A percentile compares a stretch with the other conserved stretches of the same genome.
Conservation (phyloP, 1,140 invertebrate genomes). For the Pogonomyrmex barbatus region DNA sequence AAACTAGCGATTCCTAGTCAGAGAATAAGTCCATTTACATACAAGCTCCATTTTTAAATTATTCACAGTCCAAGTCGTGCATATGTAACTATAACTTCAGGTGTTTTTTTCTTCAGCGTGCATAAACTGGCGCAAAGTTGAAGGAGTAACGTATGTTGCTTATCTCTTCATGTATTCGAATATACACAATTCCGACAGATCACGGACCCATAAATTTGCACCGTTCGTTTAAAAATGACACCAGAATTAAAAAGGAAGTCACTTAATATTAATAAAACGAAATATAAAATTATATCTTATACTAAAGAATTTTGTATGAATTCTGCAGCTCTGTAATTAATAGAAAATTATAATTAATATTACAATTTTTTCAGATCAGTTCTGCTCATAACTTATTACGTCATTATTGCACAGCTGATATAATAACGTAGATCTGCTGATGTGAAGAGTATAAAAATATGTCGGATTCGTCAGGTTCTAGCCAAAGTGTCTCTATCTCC, state of each 20-base stretch:
- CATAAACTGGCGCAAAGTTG: background rate
- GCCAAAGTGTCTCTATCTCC: slow-evolving; percentile 47
- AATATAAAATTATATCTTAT: background rate
- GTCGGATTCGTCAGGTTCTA: slow-evolving; percentile 30
- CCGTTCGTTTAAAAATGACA: background rate
- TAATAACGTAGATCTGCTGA: slow-evolving; percentile 3
- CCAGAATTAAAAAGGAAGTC: background rate
- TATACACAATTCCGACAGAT: background rate
- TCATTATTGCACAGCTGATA: slow-evolving; percentile 15
- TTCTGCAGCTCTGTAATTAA: background rate
- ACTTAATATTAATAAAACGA: background rate
- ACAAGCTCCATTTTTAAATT: slow-evolving; percentile 14
- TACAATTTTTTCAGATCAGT: background rate
- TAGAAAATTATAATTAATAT: background rate
- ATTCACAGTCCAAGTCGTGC: slow-evolving; percentile 13
- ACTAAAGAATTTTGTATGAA: background rate
- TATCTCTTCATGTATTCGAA: background rate
- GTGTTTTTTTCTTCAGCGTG: background rate
- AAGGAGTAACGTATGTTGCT: background rate
- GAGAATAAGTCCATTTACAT: background rate
- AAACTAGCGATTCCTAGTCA: slow-evolving; percentile 30
- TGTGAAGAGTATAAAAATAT: background rate
- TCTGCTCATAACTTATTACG: background rate
- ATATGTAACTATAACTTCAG: background rate
- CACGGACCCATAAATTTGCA: background rate